phyloP scores from a whole-genome alignment of 2,888 invertebrate genomes.

The Ypsolopha sequella region DNA sequence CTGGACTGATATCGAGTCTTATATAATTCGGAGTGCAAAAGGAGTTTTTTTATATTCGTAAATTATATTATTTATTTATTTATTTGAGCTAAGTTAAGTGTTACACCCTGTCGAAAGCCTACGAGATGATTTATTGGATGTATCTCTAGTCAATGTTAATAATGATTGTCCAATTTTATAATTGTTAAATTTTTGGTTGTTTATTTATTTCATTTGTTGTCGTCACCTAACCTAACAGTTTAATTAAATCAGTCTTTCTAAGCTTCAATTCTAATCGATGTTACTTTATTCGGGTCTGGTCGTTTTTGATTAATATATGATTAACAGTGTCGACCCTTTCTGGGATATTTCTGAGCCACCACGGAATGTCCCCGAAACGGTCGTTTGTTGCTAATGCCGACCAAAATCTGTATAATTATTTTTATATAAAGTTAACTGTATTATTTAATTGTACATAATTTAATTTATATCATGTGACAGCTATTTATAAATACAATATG shows the following conservation, averaged over 20 bases:
- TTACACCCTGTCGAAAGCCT: constrained; percentile 64
- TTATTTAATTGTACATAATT: constrained; percentile 67
- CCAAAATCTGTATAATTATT: constrained; percentile 38
- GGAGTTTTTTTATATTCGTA: constrained; percentile 39
- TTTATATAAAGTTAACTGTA: constrained; percentile 64
- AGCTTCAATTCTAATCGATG: constrained; percentile 57
- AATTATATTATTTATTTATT: constrained; percentile 55
- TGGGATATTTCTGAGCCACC: constrained; percentile 43
- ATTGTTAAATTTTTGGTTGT: constrained; percentile 1
- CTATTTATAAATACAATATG: constrained; percentile 68
- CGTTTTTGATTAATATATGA: not conserved
- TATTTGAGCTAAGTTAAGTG: constrained; percentile 58
- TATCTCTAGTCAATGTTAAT: constrained; percentile 61
- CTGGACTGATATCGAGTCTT: constrained; percentile 38
- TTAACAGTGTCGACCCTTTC: constrained; percentile 18
- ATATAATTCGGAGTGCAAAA: constrained; percentile 63
- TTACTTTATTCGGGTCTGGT: constrained; percentile 12
- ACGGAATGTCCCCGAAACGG: constrained; percentile 26
- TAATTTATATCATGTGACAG: constrained; percentile 67
- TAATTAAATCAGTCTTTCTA: constrained; percentile 43
- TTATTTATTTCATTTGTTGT: constrained; percentile 23
- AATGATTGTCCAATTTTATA: constrained; percentile 22
- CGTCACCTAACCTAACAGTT: constrained; percentile 47
- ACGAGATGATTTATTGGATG: constrained; percentile 36
- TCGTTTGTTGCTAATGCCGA: constrained; percentile 17